These are phyloP conservation scores for Acanthornis magna DNA, from an alignment of 2,797 vertebrate genomes.

Conservation along the genomic window DNA sequence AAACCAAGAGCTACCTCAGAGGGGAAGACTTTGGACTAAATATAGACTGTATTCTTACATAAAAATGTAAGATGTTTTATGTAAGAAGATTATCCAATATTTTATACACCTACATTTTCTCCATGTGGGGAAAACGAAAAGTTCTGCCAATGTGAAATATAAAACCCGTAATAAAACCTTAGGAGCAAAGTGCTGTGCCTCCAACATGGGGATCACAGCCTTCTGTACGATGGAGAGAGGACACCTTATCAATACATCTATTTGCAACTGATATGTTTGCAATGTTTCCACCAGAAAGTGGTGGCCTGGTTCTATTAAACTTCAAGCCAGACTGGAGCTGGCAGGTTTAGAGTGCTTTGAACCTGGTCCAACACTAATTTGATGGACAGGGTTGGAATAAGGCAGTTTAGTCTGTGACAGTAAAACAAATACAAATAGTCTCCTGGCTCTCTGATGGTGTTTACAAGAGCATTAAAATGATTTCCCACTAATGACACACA, in stretches of 20 bases:
- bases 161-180: not conserved
- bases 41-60: not conserved
- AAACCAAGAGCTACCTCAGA: not conserved
- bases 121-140: not conserved
- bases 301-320: conserved; percentile 56
- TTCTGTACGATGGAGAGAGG: conserved; percentile 6
- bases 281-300: conserved; percentile 21
- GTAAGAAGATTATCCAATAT: conserved; percentile 1
- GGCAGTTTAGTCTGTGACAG: conserved; percentile 48
- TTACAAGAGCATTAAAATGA: conserved; percentile 70
- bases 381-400: conserved; percentile 65
- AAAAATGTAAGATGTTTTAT: not conserved
- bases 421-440: conserved; percentile 65
- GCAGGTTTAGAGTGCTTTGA: conserved; percentile 57
- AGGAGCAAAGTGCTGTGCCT: not conserved
- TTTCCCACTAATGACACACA: conserved; percentile 51
- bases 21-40: conserved; percentile 17
- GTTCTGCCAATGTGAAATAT: not conserved
- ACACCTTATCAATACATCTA: not conserved
- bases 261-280: conserved; percentile 36
- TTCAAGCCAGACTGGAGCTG: conserved; percentile 52
- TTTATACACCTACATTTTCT: conserved; percentile 13
- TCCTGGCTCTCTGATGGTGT: conserved; percentile 49
- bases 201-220: not conserved
- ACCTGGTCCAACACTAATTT: conserved; percentile 65